These are phyloP conservation scores for Rhineura floridana DNA, from an alignment of 2,113 vertebrate genomes.

Conservation along the genomic window DNA sequence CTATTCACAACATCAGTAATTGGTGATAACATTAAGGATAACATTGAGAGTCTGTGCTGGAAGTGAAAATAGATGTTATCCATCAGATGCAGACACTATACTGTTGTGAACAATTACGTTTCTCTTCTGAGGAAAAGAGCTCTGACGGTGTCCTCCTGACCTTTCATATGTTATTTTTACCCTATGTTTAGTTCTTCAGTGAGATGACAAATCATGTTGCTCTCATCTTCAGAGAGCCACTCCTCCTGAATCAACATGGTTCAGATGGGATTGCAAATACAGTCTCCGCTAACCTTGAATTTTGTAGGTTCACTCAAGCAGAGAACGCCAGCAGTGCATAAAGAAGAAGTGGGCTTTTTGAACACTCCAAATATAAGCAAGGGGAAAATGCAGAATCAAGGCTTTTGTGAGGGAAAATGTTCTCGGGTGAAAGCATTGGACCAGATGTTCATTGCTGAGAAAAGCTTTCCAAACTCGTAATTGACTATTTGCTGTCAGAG, in stretches of 20 bases:
- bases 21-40: not conserved
- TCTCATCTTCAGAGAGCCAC: not conserved
- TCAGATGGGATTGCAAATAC: not conserved
- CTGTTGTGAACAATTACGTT: constrained; percentile 36
- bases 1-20: not conserved
- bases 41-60: not conserved
- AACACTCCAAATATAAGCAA: not conserved
- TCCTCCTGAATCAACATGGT: not conserved
- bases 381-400: not conserved
- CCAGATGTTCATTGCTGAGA: not conserved
- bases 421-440: constrained; percentile 10
- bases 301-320: not conserved
- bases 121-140: constrained; percentile 40
- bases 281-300: not conserved
- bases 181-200: constrained; percentile 29
- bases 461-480: not conserved
- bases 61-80: not conserved
- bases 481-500: not conserved
- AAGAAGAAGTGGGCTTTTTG: not conserved
- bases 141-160: constrained; percentile 41
- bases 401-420: not conserved
- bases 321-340: not conserved
- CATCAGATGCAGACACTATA: not conserved
- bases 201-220: not conserved
- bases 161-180: constrained; percentile 27